Conservation (phyloP, 2,888 invertebrate species). For the Agrotis ipsilon region DNA sequence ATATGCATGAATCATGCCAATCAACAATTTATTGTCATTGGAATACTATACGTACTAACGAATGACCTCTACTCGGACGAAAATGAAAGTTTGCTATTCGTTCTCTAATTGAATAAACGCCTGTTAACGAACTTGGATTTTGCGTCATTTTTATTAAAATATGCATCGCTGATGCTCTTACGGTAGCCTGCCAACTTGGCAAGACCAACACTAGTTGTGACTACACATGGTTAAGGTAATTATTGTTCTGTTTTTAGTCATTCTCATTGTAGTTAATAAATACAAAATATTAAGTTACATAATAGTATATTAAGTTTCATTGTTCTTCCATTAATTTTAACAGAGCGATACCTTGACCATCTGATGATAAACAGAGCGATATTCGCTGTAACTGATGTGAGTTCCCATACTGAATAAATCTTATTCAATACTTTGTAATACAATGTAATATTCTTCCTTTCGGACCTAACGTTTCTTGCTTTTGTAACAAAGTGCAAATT, state of each 20-base stretch:
- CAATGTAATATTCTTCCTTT: constrained; percentile 69
- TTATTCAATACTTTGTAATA: constrained; percentile 75
- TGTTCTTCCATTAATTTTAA: constrained; percentile 86
- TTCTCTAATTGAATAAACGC: constrained; percentile 49
- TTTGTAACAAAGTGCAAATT: constrained; percentile 53
- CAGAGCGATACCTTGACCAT: constrained; percentile 72
- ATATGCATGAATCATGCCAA: constrained; percentile 60
- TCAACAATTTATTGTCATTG: constrained; percentile 47
- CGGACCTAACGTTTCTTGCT: constrained; percentile 72
- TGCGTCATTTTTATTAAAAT: constrained; percentile 62
- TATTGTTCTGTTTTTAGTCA: constrained; percentile 76
- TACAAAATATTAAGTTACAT: constrained; percentile 79
- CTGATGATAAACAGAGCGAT: constrained; percentile 52
- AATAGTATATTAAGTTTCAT: constrained; percentile 81
- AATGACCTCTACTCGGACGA: constrained; percentile 62
- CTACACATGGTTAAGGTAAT: constrained; percentile 75
- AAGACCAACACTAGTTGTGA: constrained; percentile 68
- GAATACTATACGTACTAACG: constrained; percentile 42
- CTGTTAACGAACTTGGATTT: constrained; percentile 71
- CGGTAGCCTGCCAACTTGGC: constrained; percentile 80
- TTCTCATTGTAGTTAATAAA: constrained; percentile 72
- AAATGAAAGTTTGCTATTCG: constrained; percentile 63
- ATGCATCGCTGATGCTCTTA: constrained; percentile 66
- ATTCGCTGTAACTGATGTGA: constrained; percentile 73
- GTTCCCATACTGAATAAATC: constrained; percentile 74